Percentiles rank a stretch among this genome's conserved stretches.
Conservation (phyloP, 2,113 vertebrate genomes). For the Psilopsiagon aurifrons region DNA sequence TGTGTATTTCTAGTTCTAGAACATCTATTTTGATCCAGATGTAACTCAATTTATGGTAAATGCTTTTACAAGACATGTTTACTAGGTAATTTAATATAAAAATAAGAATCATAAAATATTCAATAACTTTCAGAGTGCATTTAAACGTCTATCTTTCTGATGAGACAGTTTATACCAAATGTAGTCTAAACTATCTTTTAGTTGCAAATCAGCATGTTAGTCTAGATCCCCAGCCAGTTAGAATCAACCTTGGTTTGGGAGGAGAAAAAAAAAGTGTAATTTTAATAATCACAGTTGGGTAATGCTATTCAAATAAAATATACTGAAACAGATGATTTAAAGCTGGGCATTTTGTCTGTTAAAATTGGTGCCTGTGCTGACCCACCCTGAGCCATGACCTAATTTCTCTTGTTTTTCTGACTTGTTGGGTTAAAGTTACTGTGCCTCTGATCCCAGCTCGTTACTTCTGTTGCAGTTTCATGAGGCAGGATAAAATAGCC, state of each 20-base stretch:
- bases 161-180: neutral
- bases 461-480: neutral
- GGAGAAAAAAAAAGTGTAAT: neutral
- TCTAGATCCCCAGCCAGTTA: neutral
- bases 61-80: neutral
- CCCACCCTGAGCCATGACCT: neutral
- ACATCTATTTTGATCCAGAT: neutral
- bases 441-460: neutral
- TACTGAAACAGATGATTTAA: neutral
- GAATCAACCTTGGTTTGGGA: neutral
- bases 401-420: conserved; percentile 1
- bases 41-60: neutral
- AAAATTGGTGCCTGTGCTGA: neutral
- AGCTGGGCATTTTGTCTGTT: neutral
- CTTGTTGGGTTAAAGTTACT: neutral
- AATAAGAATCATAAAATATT: neutral
- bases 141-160: neutral
- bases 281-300: neutral
- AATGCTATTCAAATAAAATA: neutral
- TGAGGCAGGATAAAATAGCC: neutral
- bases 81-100: neutral
- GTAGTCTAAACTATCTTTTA: neutral
- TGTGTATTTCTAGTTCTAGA: neutral
- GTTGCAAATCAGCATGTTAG: neutral
- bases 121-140: neutral